These are phyloP conservation scores for Bembecia ichneumoniformis DNA, from an alignment of 2,888 invertebrate species.

Conservation along the genomic window DNA sequence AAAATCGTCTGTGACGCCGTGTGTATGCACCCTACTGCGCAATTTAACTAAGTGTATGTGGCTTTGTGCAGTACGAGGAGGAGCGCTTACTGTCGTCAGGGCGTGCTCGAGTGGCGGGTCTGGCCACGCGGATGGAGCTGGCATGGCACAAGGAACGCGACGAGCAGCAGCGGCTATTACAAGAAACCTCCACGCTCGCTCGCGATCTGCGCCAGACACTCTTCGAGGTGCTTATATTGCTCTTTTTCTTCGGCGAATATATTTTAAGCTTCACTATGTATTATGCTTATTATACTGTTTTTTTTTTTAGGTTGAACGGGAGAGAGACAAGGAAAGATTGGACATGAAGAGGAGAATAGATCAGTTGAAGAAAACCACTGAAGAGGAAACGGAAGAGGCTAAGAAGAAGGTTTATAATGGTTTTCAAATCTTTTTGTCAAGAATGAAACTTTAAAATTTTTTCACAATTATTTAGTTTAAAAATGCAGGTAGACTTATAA, in stretches of 20 bases:
- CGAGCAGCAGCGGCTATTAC: conserved; percentile 90
- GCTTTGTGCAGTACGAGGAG: conserved; percentile 80
- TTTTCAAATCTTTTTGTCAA: too few relatives aligned
- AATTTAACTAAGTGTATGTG: background rate
- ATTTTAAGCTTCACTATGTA: background rate
- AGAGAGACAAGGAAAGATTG: conserved; percentile 89
- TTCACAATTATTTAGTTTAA: too few relatives aligned
- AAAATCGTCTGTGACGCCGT: too few relatives aligned
- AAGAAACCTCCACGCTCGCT: conserved; percentile 91
- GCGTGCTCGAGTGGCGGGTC: conserved; percentile 86
- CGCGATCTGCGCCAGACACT: conserved; percentile 89
- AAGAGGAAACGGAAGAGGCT: conserved; percentile 91
- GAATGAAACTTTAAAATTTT: too few relatives aligned
- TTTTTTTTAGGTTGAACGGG: conserved; percentile 80
- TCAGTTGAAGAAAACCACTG: conserved; percentile 85
- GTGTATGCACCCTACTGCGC: background rate
- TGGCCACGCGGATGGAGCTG: conserved; percentile 89
- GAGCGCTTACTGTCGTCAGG: conserved; percentile 87
- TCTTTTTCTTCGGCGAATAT: background rate
- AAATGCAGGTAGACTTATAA: too few relatives aligned
- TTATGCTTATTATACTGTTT: background rate
- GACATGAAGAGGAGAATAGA: conserved; percentile 90
- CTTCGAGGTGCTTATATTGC: conserved; percentile 73
- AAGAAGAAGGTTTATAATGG: conserved; percentile 77
- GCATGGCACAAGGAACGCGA: conserved; percentile 96